Conservation (phyloP, 2,797 vertebrate species). For the Cossypha dichroa region DNA sequence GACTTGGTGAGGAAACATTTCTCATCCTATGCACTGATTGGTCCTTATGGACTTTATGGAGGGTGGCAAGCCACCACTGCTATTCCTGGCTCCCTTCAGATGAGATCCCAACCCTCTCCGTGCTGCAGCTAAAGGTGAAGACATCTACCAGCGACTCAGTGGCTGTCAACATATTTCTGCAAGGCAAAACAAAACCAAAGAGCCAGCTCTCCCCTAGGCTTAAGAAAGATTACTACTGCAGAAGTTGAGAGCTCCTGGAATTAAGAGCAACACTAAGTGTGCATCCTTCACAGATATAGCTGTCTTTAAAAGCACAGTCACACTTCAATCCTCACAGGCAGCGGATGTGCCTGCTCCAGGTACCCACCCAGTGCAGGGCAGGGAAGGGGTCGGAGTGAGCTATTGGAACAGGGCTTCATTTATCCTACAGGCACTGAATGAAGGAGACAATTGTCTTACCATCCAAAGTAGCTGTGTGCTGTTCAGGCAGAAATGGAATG, state of each 20-base stretch:
- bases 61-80: not conserved
- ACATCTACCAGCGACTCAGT: not conserved
- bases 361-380: fast-evolving
- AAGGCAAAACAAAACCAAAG: not conserved
- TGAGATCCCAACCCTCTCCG: not conserved
- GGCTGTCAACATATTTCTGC: not conserved
- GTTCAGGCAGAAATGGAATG: not conserved
- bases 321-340: not conserved
- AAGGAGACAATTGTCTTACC: not conserved
- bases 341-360: fast-evolving
- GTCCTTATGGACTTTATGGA: not conserved
- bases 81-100: not conserved
- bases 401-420: fast-evolving
- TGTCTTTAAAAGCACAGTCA: not conserved
- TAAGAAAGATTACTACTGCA: not conserved
- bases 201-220: not conserved
- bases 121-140: not conserved
- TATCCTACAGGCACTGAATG: fast-evolving
- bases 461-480: not conserved
- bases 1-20: not conserved
- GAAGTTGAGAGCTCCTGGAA: not conserved
- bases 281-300: not conserved
- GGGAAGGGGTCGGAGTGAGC: fast-evolving
- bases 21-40: fast-evolving
- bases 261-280: not conserved